A percentile compares a stretch with the other conserved stretches of the same genome.
Evolutionary conservation across 2,797 vertebrate species (phyloP).

Genomic region (Enoplosus armatus): DNA sequence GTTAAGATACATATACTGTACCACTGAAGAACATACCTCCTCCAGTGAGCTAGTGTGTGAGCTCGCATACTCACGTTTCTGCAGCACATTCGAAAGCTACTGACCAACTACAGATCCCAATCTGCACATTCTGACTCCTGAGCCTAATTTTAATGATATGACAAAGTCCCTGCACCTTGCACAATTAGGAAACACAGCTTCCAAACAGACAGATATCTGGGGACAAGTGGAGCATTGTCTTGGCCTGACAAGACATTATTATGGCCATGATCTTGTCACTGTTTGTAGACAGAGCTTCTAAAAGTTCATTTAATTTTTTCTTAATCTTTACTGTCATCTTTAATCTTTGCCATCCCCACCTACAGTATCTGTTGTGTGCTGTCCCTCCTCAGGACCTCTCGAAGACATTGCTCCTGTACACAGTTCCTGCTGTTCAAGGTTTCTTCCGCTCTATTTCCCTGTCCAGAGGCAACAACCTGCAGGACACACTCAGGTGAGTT

Average conservation of each 20-base stretch:
- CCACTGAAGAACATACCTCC: not conserved
- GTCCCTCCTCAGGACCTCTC: constrained; percentile 90
- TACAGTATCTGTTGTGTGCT: constrained; percentile 51
- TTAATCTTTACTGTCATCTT: not conserved
- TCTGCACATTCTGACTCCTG: not conserved
- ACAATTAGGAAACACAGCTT: not conserved
- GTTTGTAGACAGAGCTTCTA: not conserved
- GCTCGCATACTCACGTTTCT: not conserved
- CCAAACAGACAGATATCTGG: not conserved
- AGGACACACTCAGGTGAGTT: constrained; percentile 95
- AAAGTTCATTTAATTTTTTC: not conserved
- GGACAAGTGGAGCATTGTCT: not conserved
- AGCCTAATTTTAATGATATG: not conserved
- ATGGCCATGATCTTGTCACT: not conserved
- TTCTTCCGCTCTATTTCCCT: constrained; percentile 99
- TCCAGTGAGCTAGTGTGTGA: not conserved
- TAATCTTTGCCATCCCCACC: not conserved
- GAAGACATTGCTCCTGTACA: constrained; percentile 96
- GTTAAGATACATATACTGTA: not conserved
- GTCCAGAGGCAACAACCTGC: constrained; percentile 97
- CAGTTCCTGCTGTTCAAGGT: constrained; percentile 98
- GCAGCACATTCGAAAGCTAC: not conserved
- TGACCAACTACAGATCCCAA: not conserved
- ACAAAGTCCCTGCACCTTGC: not conserved
- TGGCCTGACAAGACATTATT: not conserved